A percentile compares a stretch with the other conserved stretches of the same genome.
These are phyloP conservation scores for Saccopteryx leptura DNA, from an alignment of 2,113 vertebrate genomes.

Conservation along the genomic window DNA sequence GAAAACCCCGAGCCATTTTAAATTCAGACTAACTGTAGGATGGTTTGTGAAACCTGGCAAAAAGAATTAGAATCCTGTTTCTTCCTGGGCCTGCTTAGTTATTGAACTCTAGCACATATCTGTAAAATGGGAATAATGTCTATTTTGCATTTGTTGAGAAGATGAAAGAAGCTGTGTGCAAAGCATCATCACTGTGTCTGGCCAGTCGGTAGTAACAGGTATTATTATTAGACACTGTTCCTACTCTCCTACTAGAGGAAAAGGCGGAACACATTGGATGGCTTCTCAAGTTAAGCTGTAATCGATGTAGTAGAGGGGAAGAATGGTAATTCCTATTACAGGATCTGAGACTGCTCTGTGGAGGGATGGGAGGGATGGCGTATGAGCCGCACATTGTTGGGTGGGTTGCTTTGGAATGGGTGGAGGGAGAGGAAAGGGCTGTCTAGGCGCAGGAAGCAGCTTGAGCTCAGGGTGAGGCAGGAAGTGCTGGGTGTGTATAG, in stretches of 20 bases:
- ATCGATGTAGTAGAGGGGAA: neutral
- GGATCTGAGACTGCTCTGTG: neutral
- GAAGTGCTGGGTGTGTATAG: conserved; percentile 76
- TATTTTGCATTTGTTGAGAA: conserved; percentile 6
- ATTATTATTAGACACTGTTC: neutral
- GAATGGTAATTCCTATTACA: neutral
- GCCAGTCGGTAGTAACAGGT: neutral
- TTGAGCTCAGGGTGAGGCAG: conserved; percentile 79
- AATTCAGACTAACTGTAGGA: neutral
- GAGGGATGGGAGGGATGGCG: neutral
- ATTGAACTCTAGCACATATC: neutral
- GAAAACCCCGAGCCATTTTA: neutral
- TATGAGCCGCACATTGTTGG: neutral
- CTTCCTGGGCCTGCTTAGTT: neutral
- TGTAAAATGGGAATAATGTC: neutral
- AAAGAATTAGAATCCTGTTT: neutral
- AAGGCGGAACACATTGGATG: neutral
- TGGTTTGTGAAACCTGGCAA: neutral
- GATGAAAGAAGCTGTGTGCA: neutral
- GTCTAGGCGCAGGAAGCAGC: conserved; percentile 73
- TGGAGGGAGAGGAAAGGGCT: conserved; percentile 73
- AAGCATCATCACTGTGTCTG: neutral
- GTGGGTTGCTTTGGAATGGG: conserved; percentile 57
- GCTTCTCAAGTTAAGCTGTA: neutral
- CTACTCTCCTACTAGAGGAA: neutral